Evolutionary conservation across 2,888 invertebrate genomes (phyloP).

Genomic region (Drosophila pseudotakahashii): DNA sequence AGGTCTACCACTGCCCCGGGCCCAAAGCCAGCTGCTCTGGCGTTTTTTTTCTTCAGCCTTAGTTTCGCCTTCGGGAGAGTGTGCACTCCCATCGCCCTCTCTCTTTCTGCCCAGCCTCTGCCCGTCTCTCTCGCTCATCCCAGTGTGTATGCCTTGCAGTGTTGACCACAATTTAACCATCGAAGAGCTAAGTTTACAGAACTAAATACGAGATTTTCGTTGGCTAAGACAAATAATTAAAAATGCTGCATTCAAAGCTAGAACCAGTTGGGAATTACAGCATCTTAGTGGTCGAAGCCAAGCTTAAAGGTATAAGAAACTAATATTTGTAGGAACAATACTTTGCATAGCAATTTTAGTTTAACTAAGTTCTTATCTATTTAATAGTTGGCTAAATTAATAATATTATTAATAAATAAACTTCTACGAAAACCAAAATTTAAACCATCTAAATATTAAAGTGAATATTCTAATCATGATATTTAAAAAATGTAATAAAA

Average conservation of each 20-base stretch:
- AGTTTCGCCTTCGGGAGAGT: constrained; percentile 45
- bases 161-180: constrained; percentile 45
- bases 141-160: constrained; percentile 43
- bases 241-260: neutral
- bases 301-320: neutral
- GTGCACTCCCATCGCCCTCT: constrained; percentile 37
- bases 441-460: no score
- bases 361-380: no score
- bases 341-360: no score
- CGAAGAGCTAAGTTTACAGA: neutral
- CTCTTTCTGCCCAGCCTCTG: constrained; percentile 20
- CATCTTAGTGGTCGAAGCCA: neutral
- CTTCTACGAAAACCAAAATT: no score
- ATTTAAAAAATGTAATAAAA: no score
- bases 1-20: constrained; percentile 62
- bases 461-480: no score
- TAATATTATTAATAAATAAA: no score
- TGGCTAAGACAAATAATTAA: no score
- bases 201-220: neutral
- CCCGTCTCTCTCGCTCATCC: neutral
- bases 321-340: no score
- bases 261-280: neutral
- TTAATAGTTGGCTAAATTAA: no score
- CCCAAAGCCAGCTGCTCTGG: constrained; percentile 15
- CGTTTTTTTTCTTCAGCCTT: constrained; percentile 7